Evolutionary conservation across 2,888 invertebrate species (phyloP).

Genomic region (Drosophila dives): DNA sequence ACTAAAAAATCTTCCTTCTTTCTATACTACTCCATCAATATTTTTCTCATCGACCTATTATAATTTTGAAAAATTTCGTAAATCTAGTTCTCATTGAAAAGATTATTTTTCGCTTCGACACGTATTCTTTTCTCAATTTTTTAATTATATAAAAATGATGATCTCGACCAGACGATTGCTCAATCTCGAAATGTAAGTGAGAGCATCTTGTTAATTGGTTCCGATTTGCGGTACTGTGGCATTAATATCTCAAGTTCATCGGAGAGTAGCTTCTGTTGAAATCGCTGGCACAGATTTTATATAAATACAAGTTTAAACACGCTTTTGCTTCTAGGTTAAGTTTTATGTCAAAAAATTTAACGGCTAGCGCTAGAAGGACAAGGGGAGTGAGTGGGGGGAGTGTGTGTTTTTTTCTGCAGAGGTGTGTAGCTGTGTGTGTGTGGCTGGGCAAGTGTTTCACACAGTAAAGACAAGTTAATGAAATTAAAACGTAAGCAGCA

Average conservation of each 20-base stretch:
- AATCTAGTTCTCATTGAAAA: not conserved
- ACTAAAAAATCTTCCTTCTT: not conserved
- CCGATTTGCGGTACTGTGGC: conserved; percentile 56
- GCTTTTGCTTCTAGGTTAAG: conserved; percentile 57
- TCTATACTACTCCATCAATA: not conserved
- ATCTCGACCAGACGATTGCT: conserved; percentile 37
- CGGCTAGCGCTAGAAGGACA: conserved; percentile 20
- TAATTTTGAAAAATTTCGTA: not conserved
- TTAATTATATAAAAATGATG: not conserved
- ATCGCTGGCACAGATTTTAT: conserved; percentile 47
- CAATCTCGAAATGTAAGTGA: conserved; percentile 31
- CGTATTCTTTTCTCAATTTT: conserved; percentile 1
- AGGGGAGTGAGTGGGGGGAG: not conserved
- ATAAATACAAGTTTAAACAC: conserved; percentile 16
- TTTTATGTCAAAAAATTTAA: conserved; percentile 67
- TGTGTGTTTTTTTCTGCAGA: not conserved
- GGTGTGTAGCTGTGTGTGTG: not conserved
- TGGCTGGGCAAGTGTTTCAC: conserved; percentile 70
- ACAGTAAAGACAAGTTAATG: conserved; percentile 77
- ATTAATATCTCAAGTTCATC: conserved; percentile 54
- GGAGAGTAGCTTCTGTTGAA: conserved; percentile 65
- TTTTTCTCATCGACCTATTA: not conserved
- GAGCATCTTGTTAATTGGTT: conserved; percentile 54
- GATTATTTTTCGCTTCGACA: not conserved
- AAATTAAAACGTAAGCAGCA: conserved; percentile 79